Conservation (phyloP, 2,888 invertebrate genomes). For the Callosobruchus maculatus region DNA sequence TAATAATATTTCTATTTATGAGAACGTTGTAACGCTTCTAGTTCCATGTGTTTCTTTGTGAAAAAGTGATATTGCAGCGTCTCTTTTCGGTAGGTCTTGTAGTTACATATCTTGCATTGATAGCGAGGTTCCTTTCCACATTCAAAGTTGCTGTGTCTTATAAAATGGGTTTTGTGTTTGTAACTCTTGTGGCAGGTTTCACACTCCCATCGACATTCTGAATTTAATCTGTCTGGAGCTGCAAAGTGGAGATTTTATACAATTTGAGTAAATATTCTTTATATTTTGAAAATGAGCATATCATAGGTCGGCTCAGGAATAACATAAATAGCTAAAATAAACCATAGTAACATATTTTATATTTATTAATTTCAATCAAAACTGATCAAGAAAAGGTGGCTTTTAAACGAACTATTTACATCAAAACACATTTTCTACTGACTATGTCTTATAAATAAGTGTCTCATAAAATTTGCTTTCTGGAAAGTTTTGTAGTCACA, state of each 20-base stretch:
- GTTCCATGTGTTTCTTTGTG: not conserved
- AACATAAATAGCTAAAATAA: too few relatives aligned
- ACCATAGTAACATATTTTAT: too few relatives aligned
- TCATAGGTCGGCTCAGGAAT: too few relatives aligned
- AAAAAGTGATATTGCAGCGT: slow-evolving; percentile 49
- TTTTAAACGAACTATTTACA: too few relatives aligned
- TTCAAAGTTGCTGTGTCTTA: slow-evolving; percentile 25
- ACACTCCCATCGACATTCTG: slow-evolving; percentile 6
- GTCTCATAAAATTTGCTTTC: not conserved
- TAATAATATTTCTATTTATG: too few relatives aligned
- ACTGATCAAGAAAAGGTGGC: too few relatives aligned
- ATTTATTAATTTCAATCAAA: too few relatives aligned
- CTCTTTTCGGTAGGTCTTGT: slow-evolving; percentile 54
- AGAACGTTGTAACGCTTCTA: not conserved
- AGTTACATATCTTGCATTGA: slow-evolving; percentile 47
- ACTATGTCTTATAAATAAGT: not conserved
- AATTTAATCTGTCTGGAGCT: not conserved
- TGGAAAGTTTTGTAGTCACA: not conserved
- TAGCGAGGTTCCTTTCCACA: slow-evolving; percentile 54
- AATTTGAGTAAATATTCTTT: too few relatives aligned
- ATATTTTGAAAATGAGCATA: too few relatives aligned
- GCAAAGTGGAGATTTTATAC: not conserved
- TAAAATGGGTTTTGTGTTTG: slow-evolving; percentile 18
- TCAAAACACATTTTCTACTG: too few relatives aligned
- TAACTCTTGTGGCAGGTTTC: slow-evolving; percentile 16